These are phyloP conservation scores for Oscheius sp. DNA, from an alignment of 2,888 invertebrate species.

Conservation along the genomic window DNA sequence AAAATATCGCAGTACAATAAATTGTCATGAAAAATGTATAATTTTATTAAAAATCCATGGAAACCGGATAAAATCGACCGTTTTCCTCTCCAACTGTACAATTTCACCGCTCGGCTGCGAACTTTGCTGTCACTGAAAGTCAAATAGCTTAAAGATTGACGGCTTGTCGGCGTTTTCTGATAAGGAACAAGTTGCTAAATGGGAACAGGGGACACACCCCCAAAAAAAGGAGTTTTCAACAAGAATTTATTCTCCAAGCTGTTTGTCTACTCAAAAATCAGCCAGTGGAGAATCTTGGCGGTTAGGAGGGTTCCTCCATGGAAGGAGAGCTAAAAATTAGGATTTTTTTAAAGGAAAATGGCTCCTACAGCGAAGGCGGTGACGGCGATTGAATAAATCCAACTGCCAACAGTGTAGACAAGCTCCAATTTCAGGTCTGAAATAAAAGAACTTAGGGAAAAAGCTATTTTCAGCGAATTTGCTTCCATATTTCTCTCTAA, in stretches of 20 bases:
- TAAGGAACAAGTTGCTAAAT: no score
- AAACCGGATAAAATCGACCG: no score
- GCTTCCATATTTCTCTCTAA: not conserved
- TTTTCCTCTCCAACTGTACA: no score
- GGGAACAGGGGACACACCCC: no score
- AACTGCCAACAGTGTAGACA: not conserved
- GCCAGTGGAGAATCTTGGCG: not conserved
- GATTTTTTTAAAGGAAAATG: not conserved
- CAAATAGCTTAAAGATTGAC: no score
- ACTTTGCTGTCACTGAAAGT: no score
- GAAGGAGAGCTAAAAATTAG: not conserved
- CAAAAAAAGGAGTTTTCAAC: not conserved
- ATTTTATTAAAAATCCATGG: no score
- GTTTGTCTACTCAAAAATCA: not conserved
- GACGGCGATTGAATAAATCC: not conserved
- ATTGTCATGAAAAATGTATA: no score
- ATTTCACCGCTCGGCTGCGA: no score
- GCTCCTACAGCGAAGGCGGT: not conserved
- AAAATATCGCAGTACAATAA: no score
- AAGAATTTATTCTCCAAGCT: not conserved
- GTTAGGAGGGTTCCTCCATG: not conserved
- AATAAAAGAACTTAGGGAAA: not conserved
- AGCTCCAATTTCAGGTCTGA: constrained; percentile 1
- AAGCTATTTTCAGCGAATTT: not conserved
- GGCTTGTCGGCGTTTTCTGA: no score